Evolutionary conservation across 2,888 invertebrate species (phyloP), one percentile per base, ranked within the genome.

Genomic region (Halictus ligatus): DNA sequence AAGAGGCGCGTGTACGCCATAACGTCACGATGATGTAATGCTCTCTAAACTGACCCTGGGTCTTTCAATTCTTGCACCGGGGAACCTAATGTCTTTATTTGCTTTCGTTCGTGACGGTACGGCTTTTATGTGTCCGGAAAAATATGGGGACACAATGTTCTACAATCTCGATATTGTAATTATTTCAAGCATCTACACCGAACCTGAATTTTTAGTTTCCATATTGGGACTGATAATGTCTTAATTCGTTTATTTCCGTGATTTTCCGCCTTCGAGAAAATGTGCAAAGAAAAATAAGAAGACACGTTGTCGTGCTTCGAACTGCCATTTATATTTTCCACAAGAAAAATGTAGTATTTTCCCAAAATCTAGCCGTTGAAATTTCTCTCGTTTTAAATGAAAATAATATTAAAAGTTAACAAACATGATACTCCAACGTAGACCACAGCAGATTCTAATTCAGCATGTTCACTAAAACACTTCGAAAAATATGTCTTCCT

Each of bases 21-120:
- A 83, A 87, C 75, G 83, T 60, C 87, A 71, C 83, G 83, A 87
- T 87, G 87, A 87, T 87, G 87, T 87, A 87, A 87, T 77, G 78
- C 58, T 74, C 83, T 75, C 74, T 67, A 82, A 78, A 82, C 86
- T 86, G 86, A 86, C 81, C 86, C 86, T 35, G 80, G n/a, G 54
- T 50, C 73, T 80, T 73, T 80, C 85, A 85, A 75, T 78, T 80
- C 76, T 60, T 74, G 69, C 74, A 60, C 71, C n/a, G 50, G 29
- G 40, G 72, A 54, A n/a, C 71, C 46, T 76, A 74, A 80, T 58
- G 78, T 75, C 78, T 78, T 81, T 72, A 78, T 86, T 50, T 54
- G n/a, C 8, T 54, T n/a, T 58, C n/a, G 58, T 58, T 5, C 8
- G n/a, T 58, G 10, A 54, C n/a, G 58, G 12, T 58, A 58, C 12